These are phyloP conservation scores for Syngnathus scovelli DNA, from an alignment of 2,113 vertebrate genomes.

Conservation along the genomic window DNA sequence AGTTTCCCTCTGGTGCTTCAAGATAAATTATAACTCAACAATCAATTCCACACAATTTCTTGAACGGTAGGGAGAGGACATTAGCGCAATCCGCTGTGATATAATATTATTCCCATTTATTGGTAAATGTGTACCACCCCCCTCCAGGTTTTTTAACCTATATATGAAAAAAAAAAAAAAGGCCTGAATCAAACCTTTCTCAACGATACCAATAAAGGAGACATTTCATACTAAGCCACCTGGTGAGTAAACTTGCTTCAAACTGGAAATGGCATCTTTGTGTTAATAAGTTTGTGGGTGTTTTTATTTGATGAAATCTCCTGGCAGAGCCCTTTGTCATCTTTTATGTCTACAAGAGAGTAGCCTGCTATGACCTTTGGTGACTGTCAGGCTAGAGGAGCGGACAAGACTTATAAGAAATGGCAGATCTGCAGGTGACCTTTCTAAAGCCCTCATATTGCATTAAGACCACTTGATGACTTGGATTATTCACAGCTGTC, in stretches of 20 bases:
- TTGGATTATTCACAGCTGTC: slow-evolving; percentile 59
- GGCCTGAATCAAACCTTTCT: neutral
- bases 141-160: neutral
- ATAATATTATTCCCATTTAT: too few species aligned
- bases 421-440: slow-evolving; percentile 61
- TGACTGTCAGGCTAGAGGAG: slow-evolving; percentile 49
- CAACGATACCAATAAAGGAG: neutral
- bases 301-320: slow-evolving; percentile 47
- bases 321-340: slow-evolving; percentile 33
- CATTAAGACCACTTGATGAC: slow-evolving; percentile 64
- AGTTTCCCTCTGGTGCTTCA: neutral
- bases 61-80: neutral
- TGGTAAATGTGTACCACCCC: neutral
- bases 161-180: neutral
- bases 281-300: slow-evolving; percentile 35
- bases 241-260: slow-evolving; percentile 13
- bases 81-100: too few species aligned
- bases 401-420: slow-evolving; percentile 61
- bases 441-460: slow-evolving; percentile 61
- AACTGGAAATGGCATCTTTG: slow-evolving; percentile 36
- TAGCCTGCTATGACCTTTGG: slow-evolving; percentile 63
- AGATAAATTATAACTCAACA: neutral
- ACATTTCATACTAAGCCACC: neutral
- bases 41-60: neutral
- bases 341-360: slow-evolving; percentile 53